Percentiles rank a stretch among this genome's conserved stretches.
Evolutionary conservation across 2,113 vertebrate species (phyloP).

Genomic region (Crypturellus undulatus): DNA sequence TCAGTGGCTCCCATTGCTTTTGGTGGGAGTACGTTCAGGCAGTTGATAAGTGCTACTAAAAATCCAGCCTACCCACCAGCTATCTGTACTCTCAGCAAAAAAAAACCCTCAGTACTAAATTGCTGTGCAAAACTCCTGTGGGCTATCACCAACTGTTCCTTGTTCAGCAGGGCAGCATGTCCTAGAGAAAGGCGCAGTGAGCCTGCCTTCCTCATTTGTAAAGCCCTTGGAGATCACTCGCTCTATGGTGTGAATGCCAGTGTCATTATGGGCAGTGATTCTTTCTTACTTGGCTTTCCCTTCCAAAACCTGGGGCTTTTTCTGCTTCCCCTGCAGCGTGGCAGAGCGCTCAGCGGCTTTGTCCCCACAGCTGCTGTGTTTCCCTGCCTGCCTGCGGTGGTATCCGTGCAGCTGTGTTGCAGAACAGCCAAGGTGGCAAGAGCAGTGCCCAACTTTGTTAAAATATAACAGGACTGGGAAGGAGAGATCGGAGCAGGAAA

Average conservation of each 20-base stretch:
- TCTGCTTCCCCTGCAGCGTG: neutral
- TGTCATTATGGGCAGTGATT: neutral
- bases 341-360: neutral
- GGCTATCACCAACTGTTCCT: neutral
- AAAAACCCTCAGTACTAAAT: neutral
- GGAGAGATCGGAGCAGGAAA: neutral
- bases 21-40: neutral
- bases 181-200: neutral
- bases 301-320: neutral
- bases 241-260: accelerated
- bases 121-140: neutral
- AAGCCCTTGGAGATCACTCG: neutral
- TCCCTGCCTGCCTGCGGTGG: neutral
- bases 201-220: neutral
- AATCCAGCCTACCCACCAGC: neutral
- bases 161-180: neutral
- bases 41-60: neutral
- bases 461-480: constrained; percentile 33
- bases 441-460: constrained; percentile 19
- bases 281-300: neutral
- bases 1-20: neutral
- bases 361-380: constrained; percentile 43
- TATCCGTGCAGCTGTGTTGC: neutral
- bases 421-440: neutral
- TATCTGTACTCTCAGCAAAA: neutral